Conservation (phyloP, 1,140 invertebrate species). For the Lepidurus arcticus region DNA sequence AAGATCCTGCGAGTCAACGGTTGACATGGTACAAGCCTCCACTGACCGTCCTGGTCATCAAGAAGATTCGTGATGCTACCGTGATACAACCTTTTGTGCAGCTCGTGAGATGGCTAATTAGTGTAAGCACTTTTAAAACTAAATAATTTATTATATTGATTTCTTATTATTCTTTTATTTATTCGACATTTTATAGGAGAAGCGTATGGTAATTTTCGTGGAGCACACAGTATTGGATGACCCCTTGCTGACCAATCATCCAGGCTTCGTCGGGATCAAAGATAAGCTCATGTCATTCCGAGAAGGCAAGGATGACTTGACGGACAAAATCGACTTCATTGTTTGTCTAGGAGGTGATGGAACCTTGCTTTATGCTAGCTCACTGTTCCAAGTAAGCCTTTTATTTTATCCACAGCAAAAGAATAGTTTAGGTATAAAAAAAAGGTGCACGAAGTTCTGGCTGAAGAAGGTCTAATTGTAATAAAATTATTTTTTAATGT, state of each 20-base stretch:
- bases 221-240: conserved; percentile 85
- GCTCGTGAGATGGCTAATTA: conserved; percentile 86
- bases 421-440: not conserved
- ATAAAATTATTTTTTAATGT: conserved; percentile 39
- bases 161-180: conserved; percentile 27
- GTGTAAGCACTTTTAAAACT: conserved; percentile 54
- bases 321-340: conserved; percentile 94
- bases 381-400: conserved; percentile 62
- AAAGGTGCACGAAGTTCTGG: not conserved
- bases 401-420: not conserved
- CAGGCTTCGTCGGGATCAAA: conserved; percentile 61
- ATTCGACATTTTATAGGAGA: conserved; percentile 58
- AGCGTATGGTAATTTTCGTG: conserved; percentile 89
- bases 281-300: conserved; percentile 84
- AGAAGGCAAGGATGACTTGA: conserved; percentile 65
- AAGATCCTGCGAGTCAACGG: conserved; percentile 91
- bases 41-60: conserved; percentile 87
- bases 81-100: conserved; percentile 86
- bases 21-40: conserved; percentile 95
- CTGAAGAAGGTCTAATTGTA: conserved; percentile 25
- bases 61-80: conserved; percentile 85
- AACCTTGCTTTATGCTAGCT: conserved; percentile 89
- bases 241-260: conserved; percentile 61
- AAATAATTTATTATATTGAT: conserved; percentile 19
- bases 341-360: conserved; percentile 93